phyloP scores from a whole-genome alignment of 2,888 invertebrate species.

The Philhelius pedissequus region DNA sequence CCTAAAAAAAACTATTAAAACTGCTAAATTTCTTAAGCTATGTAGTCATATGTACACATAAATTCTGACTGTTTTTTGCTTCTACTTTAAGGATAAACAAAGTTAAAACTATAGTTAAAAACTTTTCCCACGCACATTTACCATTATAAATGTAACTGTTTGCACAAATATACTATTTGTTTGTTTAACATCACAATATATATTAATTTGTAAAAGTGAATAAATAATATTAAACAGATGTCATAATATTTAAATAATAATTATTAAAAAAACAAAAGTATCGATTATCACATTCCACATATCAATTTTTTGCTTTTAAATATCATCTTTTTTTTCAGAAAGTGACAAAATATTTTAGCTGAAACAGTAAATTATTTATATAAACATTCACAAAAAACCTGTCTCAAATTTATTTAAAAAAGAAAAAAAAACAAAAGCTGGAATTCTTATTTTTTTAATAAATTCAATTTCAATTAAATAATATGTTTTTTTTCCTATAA shows the following conservation, averaged over 20 bases:
- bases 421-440: no score
- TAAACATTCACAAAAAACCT: not conserved
- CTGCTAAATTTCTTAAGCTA: not conserved
- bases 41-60: not conserved
- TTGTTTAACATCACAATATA: not conserved
- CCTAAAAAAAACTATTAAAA: not conserved
- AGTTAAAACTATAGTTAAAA: not conserved
- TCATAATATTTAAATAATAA: no score
- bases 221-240: not conserved
- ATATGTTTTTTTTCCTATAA: not conserved
- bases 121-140: constrained; percentile 10
- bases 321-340: not conserved
- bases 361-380: not conserved
- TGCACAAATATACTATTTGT: constrained; percentile 5
- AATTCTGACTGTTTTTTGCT: constrained; percentile 8
- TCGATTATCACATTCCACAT: constrained; percentile 61
- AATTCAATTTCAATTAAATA: not conserved
- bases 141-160: not conserved
- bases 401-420: constrained; percentile 7
- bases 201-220: not conserved
- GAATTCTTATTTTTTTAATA: not conserved
- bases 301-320: constrained; percentile 35
- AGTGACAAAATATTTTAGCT: not conserved
- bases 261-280: constrained; percentile 18
- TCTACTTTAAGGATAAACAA: not conserved